These are phyloP conservation scores for Cebidichthys violaceus DNA, from an alignment of 2,113 vertebrate genomes.

Conservation along the genomic window DNA sequence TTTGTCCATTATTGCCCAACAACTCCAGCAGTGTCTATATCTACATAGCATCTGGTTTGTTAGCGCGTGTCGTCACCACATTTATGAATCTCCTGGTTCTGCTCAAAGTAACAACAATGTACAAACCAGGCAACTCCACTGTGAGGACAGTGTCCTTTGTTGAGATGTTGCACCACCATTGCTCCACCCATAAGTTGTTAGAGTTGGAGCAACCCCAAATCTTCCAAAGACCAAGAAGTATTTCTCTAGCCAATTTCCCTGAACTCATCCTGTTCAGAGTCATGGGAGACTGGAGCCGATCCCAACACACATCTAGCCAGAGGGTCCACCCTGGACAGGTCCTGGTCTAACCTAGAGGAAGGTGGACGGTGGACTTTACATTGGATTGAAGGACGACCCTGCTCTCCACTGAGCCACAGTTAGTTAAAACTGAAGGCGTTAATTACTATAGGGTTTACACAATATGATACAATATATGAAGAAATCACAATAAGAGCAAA, in stretches of 20 bases:
- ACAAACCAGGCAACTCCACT: neutral
- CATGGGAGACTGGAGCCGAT: too few species aligned
- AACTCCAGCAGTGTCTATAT: neutral
- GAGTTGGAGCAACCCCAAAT: neutral
- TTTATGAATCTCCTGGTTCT: neutral
- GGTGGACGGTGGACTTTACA: neutral
- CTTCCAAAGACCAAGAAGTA: neutral
- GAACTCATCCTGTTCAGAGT: neutral
- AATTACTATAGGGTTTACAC: neutral
- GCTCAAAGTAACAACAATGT: neutral
- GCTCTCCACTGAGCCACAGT: too few species aligned
- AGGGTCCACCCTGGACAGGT: neutral
- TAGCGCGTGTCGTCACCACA: neutral
- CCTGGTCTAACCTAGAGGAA: neutral
- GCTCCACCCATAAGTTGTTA: neutral
- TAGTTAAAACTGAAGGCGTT: too few species aligned
- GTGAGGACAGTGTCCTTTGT: neutral
- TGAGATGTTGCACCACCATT: neutral
- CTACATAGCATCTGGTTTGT: neutral
- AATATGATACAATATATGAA: neutral
- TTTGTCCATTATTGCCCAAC: neutral
- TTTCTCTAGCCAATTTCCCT: neutral
- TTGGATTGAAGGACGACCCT: too few species aligned
- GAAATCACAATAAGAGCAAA: neutral
- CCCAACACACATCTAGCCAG: neutral